These are phyloP conservation scores for Stegodyphus dumicola DNA, from an alignment of 1,140 invertebrate species.

Conservation along the genomic window DNA sequence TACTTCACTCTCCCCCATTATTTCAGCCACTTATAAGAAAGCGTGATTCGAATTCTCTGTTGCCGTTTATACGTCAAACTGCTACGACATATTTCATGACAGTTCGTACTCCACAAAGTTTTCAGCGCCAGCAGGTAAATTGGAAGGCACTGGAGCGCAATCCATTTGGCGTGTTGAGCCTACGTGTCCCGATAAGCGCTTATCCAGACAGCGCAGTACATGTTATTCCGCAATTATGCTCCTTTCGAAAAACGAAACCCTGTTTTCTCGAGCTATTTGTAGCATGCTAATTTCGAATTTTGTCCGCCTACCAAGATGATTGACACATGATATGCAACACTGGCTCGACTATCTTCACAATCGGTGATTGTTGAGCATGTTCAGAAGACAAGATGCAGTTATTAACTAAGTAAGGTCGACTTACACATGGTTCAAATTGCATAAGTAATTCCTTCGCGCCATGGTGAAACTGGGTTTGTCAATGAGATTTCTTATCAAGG, in stretches of 20 bases:
- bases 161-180: neutral
- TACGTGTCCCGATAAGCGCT: neutral
- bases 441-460: too few species aligned
- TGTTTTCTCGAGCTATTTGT: constrained; percentile 17
- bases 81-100: neutral
- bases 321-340: constrained; percentile 3
- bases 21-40: neutral
- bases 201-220: neutral
- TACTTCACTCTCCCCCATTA: neutral
- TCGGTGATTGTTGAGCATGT: constrained; percentile 24
- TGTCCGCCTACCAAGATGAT: neutral
- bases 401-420: constrained; percentile 39
- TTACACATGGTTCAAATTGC: neutral
- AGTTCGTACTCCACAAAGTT: neutral
- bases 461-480: too few species aligned
- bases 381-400: constrained; percentile 31
- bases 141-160: neutral
- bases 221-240: constrained; percentile 32
- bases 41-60: neutral
- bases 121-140: neutral
- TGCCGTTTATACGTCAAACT: neutral
- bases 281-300: constrained; percentile 21
- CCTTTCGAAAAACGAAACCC: constrained; percentile 49
- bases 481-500: too few species aligned
- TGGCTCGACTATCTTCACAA: constrained; percentile 10